Evolutionary conservation across 2,888 invertebrate species (phyloP), one percentile per base, ranked within the genome.

Genomic region (Parnassius mnemosyne): DNA sequence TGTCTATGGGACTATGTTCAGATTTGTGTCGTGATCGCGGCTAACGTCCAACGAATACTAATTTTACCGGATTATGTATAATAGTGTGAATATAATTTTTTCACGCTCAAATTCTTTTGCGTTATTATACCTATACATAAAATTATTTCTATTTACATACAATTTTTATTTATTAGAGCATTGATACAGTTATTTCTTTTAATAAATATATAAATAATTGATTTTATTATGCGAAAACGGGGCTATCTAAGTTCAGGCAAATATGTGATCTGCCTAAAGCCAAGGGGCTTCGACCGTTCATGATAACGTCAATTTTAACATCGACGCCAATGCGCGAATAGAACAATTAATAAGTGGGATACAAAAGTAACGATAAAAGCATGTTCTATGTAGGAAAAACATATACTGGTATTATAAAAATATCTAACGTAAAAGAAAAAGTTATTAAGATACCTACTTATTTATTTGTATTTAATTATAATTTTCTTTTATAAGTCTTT

Each of bases 261-360:
- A 79, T 75, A 80, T 78, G 77, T 85, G 83, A 84, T 85, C 84
- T 83, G 79, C 73, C 63, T 79, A 81, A 79, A 81, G 79, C 77
- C 75, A 77, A 80, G 85, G 85, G 84, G 84, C 86, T 88, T 83
- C 87, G 87, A 87, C 87, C 85, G 86, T 78, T 69, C 71, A 73
- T 72, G 84, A 85, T 85, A 85, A 84, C 78, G 77, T 77, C 75
- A 77, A 76, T 77, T 79, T 79, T 73, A 73, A 72, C 71, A 69
- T 64, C 64, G 58, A 64, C 55, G 63, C 56, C 55, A 59, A 64
- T 57, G 64, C 66, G 70, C 61, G 67, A 67, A 65, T 65, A 67
- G 59, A 66, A 60, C 57, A 56, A 65, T 68, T 76, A 75, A 76
- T 78, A 77, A 68, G 11, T 57, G 53, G 41, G 16, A 64, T 68